Evolutionary conservation across 1,140 invertebrate genomes (phyloP), one percentile per base, ranked within the genome.

Genomic region (Cecropterus lyciades): DNA sequence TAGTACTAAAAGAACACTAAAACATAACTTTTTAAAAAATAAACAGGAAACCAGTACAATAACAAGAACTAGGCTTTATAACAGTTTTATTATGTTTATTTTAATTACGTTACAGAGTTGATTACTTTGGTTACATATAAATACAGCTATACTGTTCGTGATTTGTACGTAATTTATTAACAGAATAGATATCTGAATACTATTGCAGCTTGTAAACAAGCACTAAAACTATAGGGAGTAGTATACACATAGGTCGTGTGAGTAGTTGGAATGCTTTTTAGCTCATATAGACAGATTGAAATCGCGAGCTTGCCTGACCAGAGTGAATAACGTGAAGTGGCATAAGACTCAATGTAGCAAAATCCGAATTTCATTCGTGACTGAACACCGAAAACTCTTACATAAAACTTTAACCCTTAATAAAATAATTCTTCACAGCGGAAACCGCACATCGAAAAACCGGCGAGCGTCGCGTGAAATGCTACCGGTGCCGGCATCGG

Each of bases 381-480:
- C 78, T 70, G 66, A 82, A 73, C 71, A 67, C 74, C 75, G 77
- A 78, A 83, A 60, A 73, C 70, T 65, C 59, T 56, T 80, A 33
- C 33, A 56, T 56, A 56, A 72, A 72, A 78, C 70, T 72, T 82
- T 59, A 75, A 72, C 74, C 76, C 76, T 81, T 82, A 84, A 86
- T 85, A 85, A 82, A 84, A 78, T 78, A 72, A 77, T 72, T 82
- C 82, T 85, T 81, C 83, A 73, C 74, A 65, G 73, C 79, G 82
- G 84, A 85, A 89, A 84, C 82, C 81, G 76, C 83, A 79, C 80
- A 80, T 89, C 75, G 77, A 87, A 88, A 87, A 87, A 88, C 77
- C 79, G 79, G 77, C 65, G 67, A 82, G 74, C 72, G 80, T 88
- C 80, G 85, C 82, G 82, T 88, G 85, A 87, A 90, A 80, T 80